Evolutionary conservation across 2,797 vertebrate species (phyloP), one percentile per base, ranked within the genome.

Genomic region (Acanthurus tractus): DNA sequence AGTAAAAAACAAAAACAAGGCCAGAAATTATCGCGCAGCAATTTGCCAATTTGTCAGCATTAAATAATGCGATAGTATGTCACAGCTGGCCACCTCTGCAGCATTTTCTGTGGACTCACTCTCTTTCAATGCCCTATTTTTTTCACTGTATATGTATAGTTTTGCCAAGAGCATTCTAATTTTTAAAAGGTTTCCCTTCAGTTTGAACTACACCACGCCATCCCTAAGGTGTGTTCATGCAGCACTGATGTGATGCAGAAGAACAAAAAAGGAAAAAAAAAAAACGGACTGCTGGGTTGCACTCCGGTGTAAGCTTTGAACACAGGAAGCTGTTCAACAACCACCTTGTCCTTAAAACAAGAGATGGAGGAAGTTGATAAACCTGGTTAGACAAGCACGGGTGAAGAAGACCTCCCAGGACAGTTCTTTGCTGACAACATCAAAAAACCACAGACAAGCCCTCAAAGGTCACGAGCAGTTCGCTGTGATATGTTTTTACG

Each of bases 361-460:
- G 63, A 72, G 64, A 72, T 50, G 20, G 54, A 25, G 46, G 67
- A 70, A 58, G 70, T 49, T 84, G 86, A 89, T 83, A 67, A 82
- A 90, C 76, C 57, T 46, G 63, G 17, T 45, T 22, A 53, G 84
- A 84, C 83, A 82, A 69, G 84, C 53, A 58, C 1, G 22, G 64
- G 56, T 71, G 76, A 86, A 69, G 73, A 77, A 71, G 81, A 81
- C 76, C 71, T 88, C 89, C 82, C 83, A 22, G 78, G 89, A 90
- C 70, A 77, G 34, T 78, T 91, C 74, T 69, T 56, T 74, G 65
- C 70, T 72, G 84, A 84, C 88, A 75, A 62, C 85, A 49, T 83
- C 68, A 78, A 25, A 89, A 73, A 73, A 34, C 29, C 79, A 63
- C 55, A 83, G 76, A 84, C 78, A 62, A 86, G 76, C 68, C 62